Conservation (phyloP, 2,113 vertebrate genomes). For the Notothenia rossii region DNA sequence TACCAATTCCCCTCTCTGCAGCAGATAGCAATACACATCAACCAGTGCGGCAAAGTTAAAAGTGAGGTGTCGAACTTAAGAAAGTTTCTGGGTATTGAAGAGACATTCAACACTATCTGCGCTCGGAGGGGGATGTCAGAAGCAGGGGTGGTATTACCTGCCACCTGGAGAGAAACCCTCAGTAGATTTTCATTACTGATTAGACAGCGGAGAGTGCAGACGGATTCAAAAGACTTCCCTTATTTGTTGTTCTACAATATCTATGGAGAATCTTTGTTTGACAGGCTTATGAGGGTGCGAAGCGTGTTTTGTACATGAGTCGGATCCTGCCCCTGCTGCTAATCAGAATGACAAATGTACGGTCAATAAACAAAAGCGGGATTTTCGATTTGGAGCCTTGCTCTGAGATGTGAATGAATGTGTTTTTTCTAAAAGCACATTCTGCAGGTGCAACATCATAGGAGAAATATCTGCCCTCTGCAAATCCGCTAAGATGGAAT, state of each 20-base stretch:
- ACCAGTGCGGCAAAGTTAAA: slow-evolving; percentile 42
- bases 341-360: slow-evolving; percentile 35
- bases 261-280: slow-evolving; percentile 71
- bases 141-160: slow-evolving; percentile 71
- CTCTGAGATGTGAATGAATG: slow-evolving; percentile 19
- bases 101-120: slow-evolving; percentile 61
- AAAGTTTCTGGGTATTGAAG: slow-evolving; percentile 50
- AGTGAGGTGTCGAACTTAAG: slow-evolving; percentile 55
- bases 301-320: slow-evolving; percentile 60
- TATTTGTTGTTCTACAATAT: slow-evolving; percentile 81
- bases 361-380: slow-evolving; percentile 8
- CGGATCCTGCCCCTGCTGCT: slow-evolving; percentile 39
- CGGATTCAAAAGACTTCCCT: slow-evolving; percentile 75
- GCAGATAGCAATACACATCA: slow-evolving; percentile 46
- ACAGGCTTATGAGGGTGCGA: slow-evolving; percentile 78
- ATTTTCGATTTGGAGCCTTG: slow-evolving; percentile 32
- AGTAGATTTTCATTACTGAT: slow-evolving; percentile 78
- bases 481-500: slow-evolving; percentile 41
- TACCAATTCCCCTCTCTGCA: slow-evolving; percentile 34
- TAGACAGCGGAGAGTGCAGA: slow-evolving; percentile 58
- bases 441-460: slow-evolving; percentile 66
- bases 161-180: slow-evolving; percentile 77
- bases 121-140: slow-evolving; percentile 66
- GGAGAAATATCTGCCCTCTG: slow-evolving; percentile 40
- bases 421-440: slow-evolving; percentile 6